Base-by-base conservation (phyloP, 2,888 invertebrate species). In the Ceriagrion tenellum region DNA sequence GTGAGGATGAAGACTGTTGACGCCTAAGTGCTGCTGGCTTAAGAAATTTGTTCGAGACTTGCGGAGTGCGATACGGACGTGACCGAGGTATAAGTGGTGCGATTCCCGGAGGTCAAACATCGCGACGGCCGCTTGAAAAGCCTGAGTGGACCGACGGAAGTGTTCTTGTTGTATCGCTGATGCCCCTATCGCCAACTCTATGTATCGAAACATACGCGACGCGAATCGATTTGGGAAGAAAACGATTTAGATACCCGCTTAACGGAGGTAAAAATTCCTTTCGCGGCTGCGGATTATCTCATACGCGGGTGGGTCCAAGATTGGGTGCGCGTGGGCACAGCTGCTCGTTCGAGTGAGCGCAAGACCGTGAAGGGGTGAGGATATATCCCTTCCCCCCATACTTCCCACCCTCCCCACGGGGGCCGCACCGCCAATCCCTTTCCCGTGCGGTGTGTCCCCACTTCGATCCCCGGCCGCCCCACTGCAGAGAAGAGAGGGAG, bases 391-490 rank as follows among this genome's bases (percentile, higher is more conserved):
- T 26, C 35, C 81, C 81, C 35, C 81, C 81, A 18, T 6, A 3
- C 4, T 63, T 89, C 55, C 59, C 30, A 6, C 88, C 56, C 47
- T 56, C 12, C 35, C 95, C 47, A 6, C 20, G 35, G 63, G 55
- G 59, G 81, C 88, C 89, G 95, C 88, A n/a, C 95, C 74, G 56
- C 55, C 47, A 23, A 30, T 23, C 47, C 26, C 59, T 35, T 30
- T 59, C 88, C 95, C 30, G 81, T 16, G 81, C 81, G 81, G 81
- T 81, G 81, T 81, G 81, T 35, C 81, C 81, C 81, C 81, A 35
- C 81, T 81, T 81, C 81, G 81, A 81, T 81, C 81, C 81, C 81
- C 81, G 30, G 35, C 81, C n/a, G 69, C 69, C 69, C 6, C 69
- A 69, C 69, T 69, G n/a, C n/a, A 23, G 6, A 12, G 81, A 12